Evolutionary conservation across 2,888 invertebrate species (phyloP).

Genomic region (Ornithoptera priamus): DNA sequence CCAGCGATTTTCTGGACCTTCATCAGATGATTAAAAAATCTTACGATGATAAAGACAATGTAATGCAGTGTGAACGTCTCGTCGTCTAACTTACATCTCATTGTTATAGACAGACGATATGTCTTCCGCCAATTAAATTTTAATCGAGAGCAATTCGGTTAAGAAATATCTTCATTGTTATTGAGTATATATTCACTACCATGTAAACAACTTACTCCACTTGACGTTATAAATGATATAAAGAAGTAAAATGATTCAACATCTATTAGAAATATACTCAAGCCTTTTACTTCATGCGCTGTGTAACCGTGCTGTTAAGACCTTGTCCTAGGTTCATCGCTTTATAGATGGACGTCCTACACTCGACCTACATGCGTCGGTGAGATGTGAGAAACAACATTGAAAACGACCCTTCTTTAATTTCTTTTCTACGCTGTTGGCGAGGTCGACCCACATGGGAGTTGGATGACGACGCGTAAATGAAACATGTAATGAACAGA

Average conservation of each 20-base stretch:
- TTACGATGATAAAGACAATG: no score
- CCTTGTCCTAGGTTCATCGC: constrained; percentile 33
- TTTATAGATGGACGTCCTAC: constrained; percentile 27
- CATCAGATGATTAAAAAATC: no score
- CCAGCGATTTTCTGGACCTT: no score
- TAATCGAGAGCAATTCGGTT: no score
- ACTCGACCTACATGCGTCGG: constrained; percentile 30
- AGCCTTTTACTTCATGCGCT: neutral
- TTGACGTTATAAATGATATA: neutral
- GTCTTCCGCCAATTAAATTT: no score
- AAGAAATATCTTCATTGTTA: neutral
- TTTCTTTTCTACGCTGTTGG: constrained; percentile 46
- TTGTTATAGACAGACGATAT: no score
- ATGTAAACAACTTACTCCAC: no score
- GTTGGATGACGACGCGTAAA: constrained; percentile 61
- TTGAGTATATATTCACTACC: neutral
- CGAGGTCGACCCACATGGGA: constrained; percentile 51
- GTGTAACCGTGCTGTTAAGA: constrained; percentile 28
- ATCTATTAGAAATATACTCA: neutral
- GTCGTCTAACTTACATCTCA: no score
- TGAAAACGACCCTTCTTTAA: constrained; percentile 54
- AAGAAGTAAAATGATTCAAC: neutral
- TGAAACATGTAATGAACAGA: constrained; percentile 29
- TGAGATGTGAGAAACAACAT: constrained; percentile 45
- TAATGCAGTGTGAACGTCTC: no score